Evolutionary conservation across 2,888 invertebrate genomes (phyloP).

Genomic region (Isoperla grammatica): DNA sequence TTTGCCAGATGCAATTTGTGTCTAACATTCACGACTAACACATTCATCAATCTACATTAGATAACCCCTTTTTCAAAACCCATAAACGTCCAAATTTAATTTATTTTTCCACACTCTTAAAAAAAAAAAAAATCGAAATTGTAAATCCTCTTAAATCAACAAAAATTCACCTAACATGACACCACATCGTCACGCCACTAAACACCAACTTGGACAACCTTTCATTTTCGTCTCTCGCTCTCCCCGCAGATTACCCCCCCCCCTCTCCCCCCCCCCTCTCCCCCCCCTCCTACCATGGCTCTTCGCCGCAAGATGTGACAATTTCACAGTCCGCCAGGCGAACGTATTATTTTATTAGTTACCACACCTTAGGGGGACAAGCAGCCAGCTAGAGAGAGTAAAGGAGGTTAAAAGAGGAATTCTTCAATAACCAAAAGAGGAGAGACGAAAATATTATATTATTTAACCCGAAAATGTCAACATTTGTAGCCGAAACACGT

Average conservation of each 20-base stretch:
- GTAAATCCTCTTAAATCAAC: no score
- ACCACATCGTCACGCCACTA: no score
- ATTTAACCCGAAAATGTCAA: not conserved
- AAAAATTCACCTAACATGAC: no score
- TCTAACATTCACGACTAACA: no score
- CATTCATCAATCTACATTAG: no score
- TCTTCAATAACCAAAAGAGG: not conserved
- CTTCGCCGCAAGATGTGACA: constrained; percentile 4
- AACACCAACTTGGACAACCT: no score
- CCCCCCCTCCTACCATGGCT: not conserved
- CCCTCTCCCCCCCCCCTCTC: constrained; percentile 1
- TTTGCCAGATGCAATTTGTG: no score
- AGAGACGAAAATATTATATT: not conserved
- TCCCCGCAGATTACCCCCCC: constrained; percentile 3
- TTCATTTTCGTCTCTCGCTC: no score
- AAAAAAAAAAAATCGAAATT: no score
- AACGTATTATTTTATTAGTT: constrained; percentile 26
- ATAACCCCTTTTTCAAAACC: no score
- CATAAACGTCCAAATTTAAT: no score
- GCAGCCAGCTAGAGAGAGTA: not conserved
- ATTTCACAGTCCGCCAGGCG: constrained; percentile 19
- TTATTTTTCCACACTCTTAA: no score
- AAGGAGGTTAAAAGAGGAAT: not conserved
- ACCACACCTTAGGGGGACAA: not conserved
- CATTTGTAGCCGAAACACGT: constrained; percentile 17